Conservation (phyloP, 1,140 invertebrate species). For the Melitaea cinxia region DNA sequence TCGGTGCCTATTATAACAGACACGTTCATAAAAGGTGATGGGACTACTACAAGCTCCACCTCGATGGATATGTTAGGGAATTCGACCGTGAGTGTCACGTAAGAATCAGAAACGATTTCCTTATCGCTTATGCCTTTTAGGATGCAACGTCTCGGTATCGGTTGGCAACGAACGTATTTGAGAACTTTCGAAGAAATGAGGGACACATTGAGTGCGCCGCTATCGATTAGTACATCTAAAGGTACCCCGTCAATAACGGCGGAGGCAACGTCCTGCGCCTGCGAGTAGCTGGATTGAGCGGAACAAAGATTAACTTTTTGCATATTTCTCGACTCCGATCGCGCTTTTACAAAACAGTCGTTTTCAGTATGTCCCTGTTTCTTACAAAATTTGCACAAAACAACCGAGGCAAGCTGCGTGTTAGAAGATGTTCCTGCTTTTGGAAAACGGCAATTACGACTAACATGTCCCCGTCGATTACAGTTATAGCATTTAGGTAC, state of each 20-base stretch:
- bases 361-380: neutral
- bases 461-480: neutral
- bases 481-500: neutral
- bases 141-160: neutral
- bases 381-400: neutral
- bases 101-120: constrained; percentile 21
- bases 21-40: constrained; percentile 13
- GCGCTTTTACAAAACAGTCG: neutral
- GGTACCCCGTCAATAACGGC: neutral
- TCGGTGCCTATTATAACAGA: constrained; percentile 40
- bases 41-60: constrained; percentile 36
- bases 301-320: neutral
- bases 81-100: constrained; percentile 28
- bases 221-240: neutral
- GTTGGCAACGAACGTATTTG: neutral
- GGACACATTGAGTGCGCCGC: neutral
- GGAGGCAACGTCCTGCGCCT: neutral
- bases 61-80: constrained; percentile 34
- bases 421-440: neutral
- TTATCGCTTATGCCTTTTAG: constrained; percentile 34
- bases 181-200: neutral
- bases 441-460: neutral
- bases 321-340: neutral
- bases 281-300: neutral
- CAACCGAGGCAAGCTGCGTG: neutral